Conservation (phyloP, 2,113 vertebrate genomes). For the Podiceps cristatus region DNA sequence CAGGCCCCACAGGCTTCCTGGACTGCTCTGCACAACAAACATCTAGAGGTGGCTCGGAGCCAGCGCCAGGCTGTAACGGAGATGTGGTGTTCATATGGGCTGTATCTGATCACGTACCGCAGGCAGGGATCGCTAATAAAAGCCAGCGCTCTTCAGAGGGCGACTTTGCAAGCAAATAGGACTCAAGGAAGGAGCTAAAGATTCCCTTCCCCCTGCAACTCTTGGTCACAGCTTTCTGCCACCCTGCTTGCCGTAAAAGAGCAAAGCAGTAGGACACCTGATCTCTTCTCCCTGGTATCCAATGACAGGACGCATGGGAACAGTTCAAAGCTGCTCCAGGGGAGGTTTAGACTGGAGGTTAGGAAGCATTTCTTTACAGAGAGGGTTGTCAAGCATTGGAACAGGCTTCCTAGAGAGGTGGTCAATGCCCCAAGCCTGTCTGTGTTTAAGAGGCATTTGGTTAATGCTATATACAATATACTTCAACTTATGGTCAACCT, state of each 20-base stretch:
- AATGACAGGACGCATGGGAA: background rate
- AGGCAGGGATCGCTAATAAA: background rate
- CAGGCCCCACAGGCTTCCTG: background rate
- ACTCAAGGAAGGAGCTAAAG: background rate
- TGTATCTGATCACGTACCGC: background rate
- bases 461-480: background rate
- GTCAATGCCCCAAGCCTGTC: background rate
- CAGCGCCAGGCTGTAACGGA: fast-evolving
- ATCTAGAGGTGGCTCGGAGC: background rate
- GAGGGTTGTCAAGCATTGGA: background rate
- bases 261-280: background rate
- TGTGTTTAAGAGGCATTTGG: background rate
- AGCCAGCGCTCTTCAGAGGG: background rate
- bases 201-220: background rate
- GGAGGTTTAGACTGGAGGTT: background rate
- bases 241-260: background rate
- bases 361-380: background rate
- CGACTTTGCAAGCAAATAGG: background rate
- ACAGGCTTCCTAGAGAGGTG: background rate
- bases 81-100: background rate
- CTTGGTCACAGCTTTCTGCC: conserved; percentile 14
- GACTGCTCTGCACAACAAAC: background rate
- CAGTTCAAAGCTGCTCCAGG: background rate
- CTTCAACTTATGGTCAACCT: background rate
- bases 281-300: background rate